A percentile compares a stretch with the other conserved stretches of the same genome.
Conservation (phyloP, 2,888 invertebrate genomes). For the Agrochola lychnidis region DNA sequence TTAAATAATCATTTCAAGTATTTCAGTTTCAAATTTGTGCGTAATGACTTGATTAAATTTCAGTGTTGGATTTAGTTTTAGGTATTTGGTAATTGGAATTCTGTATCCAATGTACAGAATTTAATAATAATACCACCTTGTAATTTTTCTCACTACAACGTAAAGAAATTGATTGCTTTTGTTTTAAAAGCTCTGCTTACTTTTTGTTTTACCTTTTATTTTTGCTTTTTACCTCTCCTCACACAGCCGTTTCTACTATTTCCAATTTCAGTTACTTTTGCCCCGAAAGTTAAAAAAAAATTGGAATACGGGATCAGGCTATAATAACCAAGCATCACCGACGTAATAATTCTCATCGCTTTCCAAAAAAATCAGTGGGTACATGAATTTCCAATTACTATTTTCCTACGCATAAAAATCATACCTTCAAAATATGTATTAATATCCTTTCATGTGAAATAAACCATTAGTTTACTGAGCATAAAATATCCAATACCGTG, state of each 20-base stretch:
- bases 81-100: slow-evolving; percentile 11
- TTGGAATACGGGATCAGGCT: background rate
- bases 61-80: slow-evolving; percentile 16
- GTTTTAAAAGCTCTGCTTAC: background rate
- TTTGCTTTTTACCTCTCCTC: background rate
- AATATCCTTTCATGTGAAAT: slow-evolving; percentile 9
- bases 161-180: background rate
- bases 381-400: background rate
- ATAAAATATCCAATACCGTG: slow-evolving; percentile 52
- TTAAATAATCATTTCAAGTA: slow-evolving; percentile 32
- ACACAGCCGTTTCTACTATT: background rate
- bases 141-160: background rate
- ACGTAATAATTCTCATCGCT: background rate
- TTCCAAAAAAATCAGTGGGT: background rate
- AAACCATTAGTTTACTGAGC: slow-evolving; percentile 27
- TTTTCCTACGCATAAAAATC: background rate
- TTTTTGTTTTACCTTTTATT: background rate
- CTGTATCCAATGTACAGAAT: background rate
- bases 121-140: background rate
- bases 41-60: slow-evolving; percentile 35
- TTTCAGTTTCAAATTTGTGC: slow-evolving; percentile 21
- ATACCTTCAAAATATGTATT: slow-evolving; percentile 16
- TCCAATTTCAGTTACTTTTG: background rate
- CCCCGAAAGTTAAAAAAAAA: too few relatives aligned
- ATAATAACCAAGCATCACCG: background rate